Evolutionary conservation across 2,113 vertebrate genomes (phyloP).

Genomic region (Urocolius indicus): DNA sequence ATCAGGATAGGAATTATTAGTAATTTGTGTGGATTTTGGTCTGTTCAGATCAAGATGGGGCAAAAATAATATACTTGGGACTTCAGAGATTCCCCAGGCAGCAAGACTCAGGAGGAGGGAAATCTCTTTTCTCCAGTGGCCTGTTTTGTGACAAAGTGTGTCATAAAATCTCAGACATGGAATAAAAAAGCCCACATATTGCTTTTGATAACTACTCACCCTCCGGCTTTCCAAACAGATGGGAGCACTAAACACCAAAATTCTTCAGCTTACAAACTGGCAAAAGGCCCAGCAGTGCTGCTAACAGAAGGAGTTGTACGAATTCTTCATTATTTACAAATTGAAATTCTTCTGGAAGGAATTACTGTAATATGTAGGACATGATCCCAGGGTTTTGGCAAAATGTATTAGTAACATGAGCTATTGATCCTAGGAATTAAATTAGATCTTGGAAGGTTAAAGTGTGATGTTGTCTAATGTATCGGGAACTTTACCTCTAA

Average conservation of each 20-base stretch:
- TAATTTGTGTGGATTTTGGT: neutral
- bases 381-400: constrained; percentile 71
- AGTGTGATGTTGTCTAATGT: constrained; percentile 65
- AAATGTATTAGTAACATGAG: constrained; percentile 57
- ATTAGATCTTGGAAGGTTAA: constrained; percentile 57
- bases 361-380: constrained; percentile 69
- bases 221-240: constrained; percentile 66
- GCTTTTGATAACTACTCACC: constrained; percentile 68
- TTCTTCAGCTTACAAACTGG: constrained; percentile 71
- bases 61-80: constrained; percentile 19
- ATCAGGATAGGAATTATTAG: neutral
- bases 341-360: constrained; percentile 71
- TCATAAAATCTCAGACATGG: constrained; percentile 61
- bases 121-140: constrained; percentile 45
- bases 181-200: constrained; percentile 63
- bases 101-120: neutral
- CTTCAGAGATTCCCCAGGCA: neutral
- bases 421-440: constrained; percentile 67
- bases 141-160: constrained; percentile 65
- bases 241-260: constrained; percentile 72
- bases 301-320: constrained; percentile 66
- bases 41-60: neutral
- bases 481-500: constrained; percentile 40
- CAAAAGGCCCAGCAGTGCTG: constrained; percentile 50
- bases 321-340: constrained; percentile 71